Evolutionary conservation across 37 sponge, comb jelly and placozoan species (phyloP), one percentile per base, ranked within the genome.

Genomic region (Sycon ciliatum): DNA sequence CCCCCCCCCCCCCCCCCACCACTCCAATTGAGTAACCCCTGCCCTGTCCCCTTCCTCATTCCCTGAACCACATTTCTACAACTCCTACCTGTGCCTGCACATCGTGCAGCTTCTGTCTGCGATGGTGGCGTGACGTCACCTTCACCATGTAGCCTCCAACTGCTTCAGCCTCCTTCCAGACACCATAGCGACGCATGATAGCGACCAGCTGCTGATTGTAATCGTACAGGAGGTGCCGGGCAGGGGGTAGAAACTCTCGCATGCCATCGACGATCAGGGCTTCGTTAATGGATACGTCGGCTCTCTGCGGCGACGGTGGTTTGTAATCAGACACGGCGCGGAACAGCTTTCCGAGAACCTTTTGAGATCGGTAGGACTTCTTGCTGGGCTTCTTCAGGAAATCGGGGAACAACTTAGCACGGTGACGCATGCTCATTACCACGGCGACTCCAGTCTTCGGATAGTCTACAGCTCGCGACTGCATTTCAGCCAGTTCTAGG

Each of bases 401-500:
- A 9, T 60, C 26, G 11, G 63, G 63, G 16, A 22, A 60, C 7
- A 60, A 22, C 9, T 28, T 11, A 22, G 63, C 24, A 11, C 63
- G 11, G 22, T 22, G 32, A 30, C 16, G 22, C 11, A 7, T 7
- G 7, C 24, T 60, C 63, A 60, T 60, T 7, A 23, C 63, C 63
- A 24, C 63, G 7, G 63, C 22, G 7, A 60, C 30, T 36, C 76
- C 76, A 26, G 76, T 75, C 32, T 75, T 75, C 18, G 76, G 76
- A 53, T 65, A 75, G 27, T 75, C 76, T 23, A 75, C 76, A 22
- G 76, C 76, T 22, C 63, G 36, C 4, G 56, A 42, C 29, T 75
- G 76, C 27, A 58, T 36, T 23, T 38, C 38, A 28, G 76, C 76
- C 31, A 75, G 66, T 36, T 34, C 27, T 63, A 75, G 63, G 16